A percentile compares a stretch with the other conserved stretches of the same genome.
Conservation (phyloP, 2,797 vertebrate species). For the Myotis myotis region DNA sequence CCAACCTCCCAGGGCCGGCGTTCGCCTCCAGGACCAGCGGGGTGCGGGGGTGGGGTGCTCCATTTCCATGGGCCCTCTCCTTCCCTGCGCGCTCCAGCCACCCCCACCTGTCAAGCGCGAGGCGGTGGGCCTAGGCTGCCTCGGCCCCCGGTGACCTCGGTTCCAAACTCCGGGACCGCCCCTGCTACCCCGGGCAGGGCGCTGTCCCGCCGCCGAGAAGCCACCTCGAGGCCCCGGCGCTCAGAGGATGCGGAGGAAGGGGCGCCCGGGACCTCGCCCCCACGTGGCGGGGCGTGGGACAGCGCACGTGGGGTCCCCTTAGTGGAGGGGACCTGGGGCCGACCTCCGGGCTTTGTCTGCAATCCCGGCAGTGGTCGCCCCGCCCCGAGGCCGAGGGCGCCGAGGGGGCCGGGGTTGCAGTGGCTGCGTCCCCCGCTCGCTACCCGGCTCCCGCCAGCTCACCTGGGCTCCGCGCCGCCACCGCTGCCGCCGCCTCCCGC, state of each 20-base stretch:
- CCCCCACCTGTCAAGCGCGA: slow-evolving; percentile 60
- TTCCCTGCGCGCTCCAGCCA: not conserved
- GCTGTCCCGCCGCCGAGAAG: slow-evolving; percentile 18
- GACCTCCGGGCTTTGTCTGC: slow-evolving; percentile 30
- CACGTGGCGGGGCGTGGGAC: slow-evolving; percentile 68
- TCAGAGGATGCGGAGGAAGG: not conserved
- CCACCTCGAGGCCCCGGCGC: not conserved
- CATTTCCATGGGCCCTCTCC: not conserved
- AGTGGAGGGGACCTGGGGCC: not conserved
- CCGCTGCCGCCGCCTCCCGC: slow-evolving; percentile 50
- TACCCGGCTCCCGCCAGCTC: slow-evolving; percentile 35
- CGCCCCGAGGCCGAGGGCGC: not conserved
- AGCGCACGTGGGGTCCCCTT: slow-evolving; percentile 62
- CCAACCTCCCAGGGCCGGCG: not conserved
- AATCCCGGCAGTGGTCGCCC: not conserved
- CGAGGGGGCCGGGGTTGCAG: not conserved
- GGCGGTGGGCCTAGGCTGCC: slow-evolving; percentile 58
- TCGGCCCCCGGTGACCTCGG: not conserved
- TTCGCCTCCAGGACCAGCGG: not conserved
- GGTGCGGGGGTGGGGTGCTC: not conserved
- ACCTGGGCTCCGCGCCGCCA: slow-evolving; percentile 63
- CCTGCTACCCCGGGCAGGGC: not conserved
- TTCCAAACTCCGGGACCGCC: slow-evolving; percentile 54
- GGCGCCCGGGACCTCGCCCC: not conserved
- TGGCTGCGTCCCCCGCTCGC: not conserved